Evolutionary conservation across 2,888 invertebrate genomes (phyloP), one percentile per base, ranked within the genome.

Genomic region (Punctoribates punctum): DNA sequence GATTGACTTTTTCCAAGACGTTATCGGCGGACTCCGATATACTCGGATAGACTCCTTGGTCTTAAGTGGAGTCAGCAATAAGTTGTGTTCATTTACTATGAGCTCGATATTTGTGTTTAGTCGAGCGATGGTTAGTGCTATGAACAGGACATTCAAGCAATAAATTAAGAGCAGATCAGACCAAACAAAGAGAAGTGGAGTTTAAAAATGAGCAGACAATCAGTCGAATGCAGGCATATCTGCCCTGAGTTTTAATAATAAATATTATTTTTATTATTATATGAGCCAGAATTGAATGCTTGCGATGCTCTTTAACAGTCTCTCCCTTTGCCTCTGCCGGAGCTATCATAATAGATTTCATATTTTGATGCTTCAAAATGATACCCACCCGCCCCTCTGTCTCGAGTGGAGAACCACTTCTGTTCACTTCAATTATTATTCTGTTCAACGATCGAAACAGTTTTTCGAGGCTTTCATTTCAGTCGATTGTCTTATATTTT

Each of bases 361-460:
- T 65, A n/a, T 65, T 65, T 57, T 8, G 11, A 62, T 62, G 62
- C 62, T 23, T 62, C 13, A 27, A 60, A 60, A 6, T 60, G 27
- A 65, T 65, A 4, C n/a, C n/a, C 23, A 27, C 29, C 65, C 65
- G 17, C 20, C 38, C 20, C n/a, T 38, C 20, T n/a, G 65, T 38
- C 38, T 65, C 25, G 29, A 65, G 34, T 27, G 65, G 23, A 57
- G 65, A 34, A 65, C 65, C 65, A 65, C 38, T 65, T 65, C 65
- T 65, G 38, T 65, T 65, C 65, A 34, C 65, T 34, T 65, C 29
- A 62, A 62, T 62, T 62, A 34, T 54, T 20, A 54, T 54, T 17
- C 17, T 20, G 20, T 54, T 20, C 20, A 54, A 20, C 54, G 54
- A 57, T 20, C 20, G 9, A 25, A 25, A 23, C 23, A 57, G 11